Base-by-base conservation (phyloP, 2,113 vertebrate species). In the Caracal caracal region DNA sequence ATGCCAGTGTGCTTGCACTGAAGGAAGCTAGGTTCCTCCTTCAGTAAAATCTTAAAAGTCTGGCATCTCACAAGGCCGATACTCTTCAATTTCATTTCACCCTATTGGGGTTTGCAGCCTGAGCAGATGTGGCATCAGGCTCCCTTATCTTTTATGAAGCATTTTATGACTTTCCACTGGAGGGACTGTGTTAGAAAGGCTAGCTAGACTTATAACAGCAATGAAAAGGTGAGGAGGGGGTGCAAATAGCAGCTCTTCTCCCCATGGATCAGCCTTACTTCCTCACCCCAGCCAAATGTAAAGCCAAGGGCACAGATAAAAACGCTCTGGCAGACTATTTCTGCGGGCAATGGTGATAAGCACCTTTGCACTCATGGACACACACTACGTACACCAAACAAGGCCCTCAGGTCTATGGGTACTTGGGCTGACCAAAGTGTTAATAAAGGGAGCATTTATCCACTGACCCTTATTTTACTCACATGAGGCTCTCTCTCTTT, bases 101-200 rank as follows among this genome's bases (percentile, higher is more conserved):
- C 40, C 37, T 88, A 91, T 51, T 71, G 59, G 70, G 22, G 43
- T 78, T 65, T 75, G 22, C 28, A 85, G 49, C 68, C 6, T 37
- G 22, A 30, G 24, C 6, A 15, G 40, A 26, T 20, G 53, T 73
- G 6, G 26, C 70, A 22, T 43, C 66, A 90, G 49, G 40, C 26
- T 68, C 47, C 51, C 53, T 71, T 88, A 30, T 43, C 16, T 93
- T 90, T 87, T 87, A 83, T 28, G 89, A 96, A 76, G 53, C 40
- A 86, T 81, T 92, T 89, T 53, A 90, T 92, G 80, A 82, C 53
- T 92, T 87, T 53, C 13, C 37, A 73, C 65, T 87, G 78, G 51
- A 88, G 28, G 37, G 43, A 37, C 37, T 82, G 79, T 79, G 20
- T 75, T 82, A 22, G 30, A 47, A 94, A 90, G n/a, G 13, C 33